phyloP scores from a whole-genome alignment of 2,113 vertebrate genomes.

The Mola mola region DNA sequence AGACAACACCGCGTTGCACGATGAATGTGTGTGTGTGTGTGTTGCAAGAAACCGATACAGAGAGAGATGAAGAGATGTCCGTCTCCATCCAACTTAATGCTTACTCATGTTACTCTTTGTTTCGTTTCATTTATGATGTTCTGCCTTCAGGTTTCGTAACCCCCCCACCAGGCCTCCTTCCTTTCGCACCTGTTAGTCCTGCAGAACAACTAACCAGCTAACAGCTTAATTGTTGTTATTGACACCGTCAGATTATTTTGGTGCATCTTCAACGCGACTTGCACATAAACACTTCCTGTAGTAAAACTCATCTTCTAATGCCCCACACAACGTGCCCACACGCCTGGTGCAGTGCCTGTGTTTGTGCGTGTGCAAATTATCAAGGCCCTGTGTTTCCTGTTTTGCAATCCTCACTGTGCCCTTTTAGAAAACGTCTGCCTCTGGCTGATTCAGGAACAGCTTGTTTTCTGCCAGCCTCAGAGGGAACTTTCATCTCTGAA shows the following conservation, averaged over 20 bases:
- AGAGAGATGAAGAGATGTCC: slow-evolving; percentile 11
- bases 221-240: background rate
- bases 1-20: slow-evolving; percentile 9
- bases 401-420: slow-evolving; percentile 68
- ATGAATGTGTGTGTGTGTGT: slow-evolving; percentile 24
- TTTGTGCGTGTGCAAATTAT: slow-evolving; percentile 52
- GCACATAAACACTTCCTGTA: slow-evolving; percentile 12
- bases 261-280: slow-evolving; percentile 19
- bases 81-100: slow-evolving; percentile 38
- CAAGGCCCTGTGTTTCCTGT: slow-evolving; percentile 77
- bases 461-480: slow-evolving; percentile 43
- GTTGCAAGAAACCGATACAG: slow-evolving; percentile 17
- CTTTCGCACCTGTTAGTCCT: slow-evolving; percentile 35
- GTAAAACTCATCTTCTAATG: slow-evolving; percentile 38
- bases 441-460: slow-evolving; percentile 58
- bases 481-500: slow-evolving; percentile 4
- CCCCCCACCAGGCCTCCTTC: background rate
- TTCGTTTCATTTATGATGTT: slow-evolving; percentile 6
- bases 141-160: background rate
- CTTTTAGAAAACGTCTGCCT: slow-evolving; percentile 62
- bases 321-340: slow-evolving; percentile 33
- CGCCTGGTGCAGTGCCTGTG: slow-evolving; percentile 4
- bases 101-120: slow-evolving; percentile 29
- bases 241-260: slow-evolving; percentile 19
- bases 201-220: slow-evolving; percentile 6